Evolutionary conservation across 2,888 invertebrate species (phyloP).

Genomic region (Polyploca ridens): DNA sequence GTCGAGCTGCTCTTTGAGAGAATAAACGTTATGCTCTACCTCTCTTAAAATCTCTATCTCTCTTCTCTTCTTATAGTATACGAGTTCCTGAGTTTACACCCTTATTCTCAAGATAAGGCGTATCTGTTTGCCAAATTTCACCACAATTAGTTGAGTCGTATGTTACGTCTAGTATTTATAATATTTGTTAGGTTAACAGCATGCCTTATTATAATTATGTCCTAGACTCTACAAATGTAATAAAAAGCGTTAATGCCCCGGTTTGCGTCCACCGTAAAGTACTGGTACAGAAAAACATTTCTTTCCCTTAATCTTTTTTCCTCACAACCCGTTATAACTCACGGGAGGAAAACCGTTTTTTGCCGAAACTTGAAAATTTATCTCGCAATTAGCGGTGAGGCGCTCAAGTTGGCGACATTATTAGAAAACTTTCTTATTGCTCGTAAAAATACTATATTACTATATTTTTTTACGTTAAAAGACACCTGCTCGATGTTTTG

Average conservation of each 20-base stretch:
- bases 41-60: no score
- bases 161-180: no score
- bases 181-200: no score
- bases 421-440: constrained; percentile 81
- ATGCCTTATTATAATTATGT: background rate
- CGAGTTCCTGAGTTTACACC: no score
- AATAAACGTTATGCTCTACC: no score
- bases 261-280: background rate
- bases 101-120: no score
- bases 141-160: no score
- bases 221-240: background rate
- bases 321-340: constrained; percentile 66
- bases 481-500: constrained; percentile 59
- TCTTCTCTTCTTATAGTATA: no score
- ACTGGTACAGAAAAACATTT: constrained; percentile 34
- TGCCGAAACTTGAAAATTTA: constrained; percentile 81
- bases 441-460: constrained; percentile 73
- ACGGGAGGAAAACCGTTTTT: constrained; percentile 65
- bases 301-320: constrained; percentile 58
- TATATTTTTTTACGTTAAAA: constrained; percentile 62
- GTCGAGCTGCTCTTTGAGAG: no score
- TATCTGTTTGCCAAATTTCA: no score
- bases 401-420: constrained; percentile 75
- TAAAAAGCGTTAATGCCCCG: background rate
- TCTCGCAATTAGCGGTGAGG: constrained; percentile 80